Conservation (phyloP, 2,113 vertebrate genomes). For the Dasyornis broadbenti region DNA sequence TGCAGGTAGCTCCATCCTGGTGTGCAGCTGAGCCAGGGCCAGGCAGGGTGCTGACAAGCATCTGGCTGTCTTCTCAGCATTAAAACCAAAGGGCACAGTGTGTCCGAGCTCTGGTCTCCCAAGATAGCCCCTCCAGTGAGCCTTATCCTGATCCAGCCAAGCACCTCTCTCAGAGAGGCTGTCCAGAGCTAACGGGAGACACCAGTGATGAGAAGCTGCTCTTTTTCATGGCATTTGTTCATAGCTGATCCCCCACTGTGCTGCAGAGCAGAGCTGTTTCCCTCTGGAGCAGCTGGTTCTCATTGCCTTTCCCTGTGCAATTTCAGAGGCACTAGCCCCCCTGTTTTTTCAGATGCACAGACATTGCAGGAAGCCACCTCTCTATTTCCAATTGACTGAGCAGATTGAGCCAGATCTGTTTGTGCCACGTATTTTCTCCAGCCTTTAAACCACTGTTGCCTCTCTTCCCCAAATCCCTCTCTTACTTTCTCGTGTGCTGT, state of each 20-base stretch:
- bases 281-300: neutral
- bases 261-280: neutral
- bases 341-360: neutral
- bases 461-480: neutral
- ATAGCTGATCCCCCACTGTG: neutral
- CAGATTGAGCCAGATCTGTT: neutral
- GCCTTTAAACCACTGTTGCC: neutral
- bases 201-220: neutral
- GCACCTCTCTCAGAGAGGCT: neutral
- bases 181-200: neutral
- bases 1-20: neutral
- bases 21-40: neutral
- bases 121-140: neutral
- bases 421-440: neutral
- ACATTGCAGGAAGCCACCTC: neutral
- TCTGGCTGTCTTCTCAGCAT: neutral
- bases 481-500: neutral
- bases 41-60: neutral
- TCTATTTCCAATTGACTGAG: neutral
- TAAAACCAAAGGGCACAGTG: neutral
- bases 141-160: neutral
- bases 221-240: neutral
- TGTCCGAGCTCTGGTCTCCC: neutral
- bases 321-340: neutral
- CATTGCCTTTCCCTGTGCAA: neutral